A percentile compares a stretch with the other conserved stretches of the same genome.
Evolutionary conservation across 2,888 invertebrate species (phyloP).

Genomic region (Junonia oenone): DNA sequence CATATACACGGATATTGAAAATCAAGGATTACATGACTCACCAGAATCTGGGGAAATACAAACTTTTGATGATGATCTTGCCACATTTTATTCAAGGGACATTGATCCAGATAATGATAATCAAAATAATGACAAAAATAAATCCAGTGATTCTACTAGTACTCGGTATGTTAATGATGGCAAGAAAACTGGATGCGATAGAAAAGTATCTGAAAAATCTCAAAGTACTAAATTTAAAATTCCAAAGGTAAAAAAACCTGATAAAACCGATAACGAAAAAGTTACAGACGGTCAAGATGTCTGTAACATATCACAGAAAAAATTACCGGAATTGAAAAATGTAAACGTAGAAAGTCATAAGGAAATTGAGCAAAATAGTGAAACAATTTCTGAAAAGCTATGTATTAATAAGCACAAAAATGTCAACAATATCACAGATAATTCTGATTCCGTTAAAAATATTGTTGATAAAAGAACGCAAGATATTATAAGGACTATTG

Average conservation of each 20-base stretch:
- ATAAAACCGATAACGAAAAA: background rate
- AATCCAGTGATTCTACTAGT: background rate
- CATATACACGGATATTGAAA: constrained; percentile 45
- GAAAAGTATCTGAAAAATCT: background rate
- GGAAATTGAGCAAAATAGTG: background rate
- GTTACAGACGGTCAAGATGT: background rate
- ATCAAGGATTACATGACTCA: constrained; percentile 37
- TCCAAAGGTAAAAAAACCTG: constrained; percentile 34
- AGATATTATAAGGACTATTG: constrained; percentile 42
- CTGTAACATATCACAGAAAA: background rate
- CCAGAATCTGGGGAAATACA: constrained; percentile 46
- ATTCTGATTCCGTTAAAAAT: background rate
- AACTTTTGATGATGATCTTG: constrained; percentile 21
- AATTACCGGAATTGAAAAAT: background rate
- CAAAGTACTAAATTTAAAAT: constrained; percentile 34
- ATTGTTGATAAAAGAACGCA: constrained; percentile 5
- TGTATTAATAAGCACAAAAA: background rate
- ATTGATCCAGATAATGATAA: background rate
- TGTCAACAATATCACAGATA: background rate
- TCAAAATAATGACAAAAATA: constrained; percentile 6
- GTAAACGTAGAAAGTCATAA: background rate
- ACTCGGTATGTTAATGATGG: background rate
- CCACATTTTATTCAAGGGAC: background rate
- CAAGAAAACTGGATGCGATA: background rate
- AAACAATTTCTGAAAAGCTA: background rate